Evolutionary conservation across 2,113 vertebrate genomes (phyloP).

Genomic region (Struthidea cinerea): DNA sequence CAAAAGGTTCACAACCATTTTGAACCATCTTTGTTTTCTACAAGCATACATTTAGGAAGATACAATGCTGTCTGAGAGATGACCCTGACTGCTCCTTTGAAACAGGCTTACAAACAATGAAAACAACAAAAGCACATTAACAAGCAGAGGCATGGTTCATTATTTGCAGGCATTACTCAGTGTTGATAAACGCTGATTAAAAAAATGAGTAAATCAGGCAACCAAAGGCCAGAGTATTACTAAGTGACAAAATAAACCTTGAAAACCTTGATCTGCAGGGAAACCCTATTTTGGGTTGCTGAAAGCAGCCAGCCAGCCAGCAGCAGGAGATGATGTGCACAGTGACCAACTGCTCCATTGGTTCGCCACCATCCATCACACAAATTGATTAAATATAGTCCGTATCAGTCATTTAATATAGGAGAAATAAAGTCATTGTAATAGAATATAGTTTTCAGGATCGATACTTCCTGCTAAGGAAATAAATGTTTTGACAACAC

Average conservation of each 20-base stretch:
- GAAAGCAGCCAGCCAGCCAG: not conserved
- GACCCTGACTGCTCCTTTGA: not conserved
- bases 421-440: constrained; percentile 26
- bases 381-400: constrained; percentile 38
- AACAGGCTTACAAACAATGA: not conserved
- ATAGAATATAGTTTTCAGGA: constrained; percentile 19
- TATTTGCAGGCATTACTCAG: constrained; percentile 10
- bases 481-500: constrained; percentile 17
- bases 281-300: not conserved
- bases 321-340: not conserved
- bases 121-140: constrained; percentile 23
- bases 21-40: not conserved
- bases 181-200: not conserved
- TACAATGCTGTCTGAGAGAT: not conserved
- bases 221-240: not conserved
- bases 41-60: not conserved
- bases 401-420: not conserved
- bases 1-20: not conserved
- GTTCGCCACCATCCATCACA: not conserved
- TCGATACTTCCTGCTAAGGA: constrained; percentile 41
- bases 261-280: not conserved
- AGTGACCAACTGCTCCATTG: not conserved
- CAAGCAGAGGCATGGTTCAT: not conserved
- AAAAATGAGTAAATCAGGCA: not conserved
- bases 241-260: constrained; percentile 3